A percentile compares a stretch with the other conserved stretches of the same genome.
Conservation (phyloP, 2,797 vertebrate genomes). For the Spinibarbus caldwelli region DNA sequence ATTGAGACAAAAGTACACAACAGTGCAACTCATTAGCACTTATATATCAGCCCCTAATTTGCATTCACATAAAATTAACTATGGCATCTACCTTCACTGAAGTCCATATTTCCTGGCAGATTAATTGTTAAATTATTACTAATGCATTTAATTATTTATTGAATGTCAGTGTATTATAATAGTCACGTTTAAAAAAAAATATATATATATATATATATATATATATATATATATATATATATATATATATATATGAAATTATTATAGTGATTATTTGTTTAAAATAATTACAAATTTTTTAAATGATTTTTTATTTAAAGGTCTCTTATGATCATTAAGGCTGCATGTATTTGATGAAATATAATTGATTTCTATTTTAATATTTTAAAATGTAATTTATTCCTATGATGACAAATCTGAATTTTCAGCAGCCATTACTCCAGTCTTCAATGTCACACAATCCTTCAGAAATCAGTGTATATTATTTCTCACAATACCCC, state of each 20-base stretch:
- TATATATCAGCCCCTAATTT: neutral
- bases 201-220: too few relatives aligned
- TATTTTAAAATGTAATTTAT: neutral
- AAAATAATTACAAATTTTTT: neutral
- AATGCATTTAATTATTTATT: slow-evolving; percentile 5
- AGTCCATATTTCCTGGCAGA: neutral
- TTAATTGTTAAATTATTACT: neutral
- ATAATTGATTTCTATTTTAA: neutral
- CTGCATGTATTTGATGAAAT: neutral
- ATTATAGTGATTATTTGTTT: neutral
- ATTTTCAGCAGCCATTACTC: neutral
- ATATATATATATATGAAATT: neutral
- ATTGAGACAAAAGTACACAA: neutral
- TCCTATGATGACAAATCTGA: neutral
- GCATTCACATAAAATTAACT: neutral
- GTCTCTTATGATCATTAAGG: neutral
- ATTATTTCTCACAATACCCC: neutral
- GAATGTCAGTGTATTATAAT: neutral
- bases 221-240: too few relatives aligned
- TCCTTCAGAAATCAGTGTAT: neutral
- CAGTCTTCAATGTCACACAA: neutral
- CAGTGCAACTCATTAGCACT: neutral
- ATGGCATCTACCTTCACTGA: neutral
- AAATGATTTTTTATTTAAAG: neutral
- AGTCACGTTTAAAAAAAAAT: neutral